Base-by-base conservation (phyloP, 1,140 invertebrate species). In the Neodiprion virginianus region DNA sequence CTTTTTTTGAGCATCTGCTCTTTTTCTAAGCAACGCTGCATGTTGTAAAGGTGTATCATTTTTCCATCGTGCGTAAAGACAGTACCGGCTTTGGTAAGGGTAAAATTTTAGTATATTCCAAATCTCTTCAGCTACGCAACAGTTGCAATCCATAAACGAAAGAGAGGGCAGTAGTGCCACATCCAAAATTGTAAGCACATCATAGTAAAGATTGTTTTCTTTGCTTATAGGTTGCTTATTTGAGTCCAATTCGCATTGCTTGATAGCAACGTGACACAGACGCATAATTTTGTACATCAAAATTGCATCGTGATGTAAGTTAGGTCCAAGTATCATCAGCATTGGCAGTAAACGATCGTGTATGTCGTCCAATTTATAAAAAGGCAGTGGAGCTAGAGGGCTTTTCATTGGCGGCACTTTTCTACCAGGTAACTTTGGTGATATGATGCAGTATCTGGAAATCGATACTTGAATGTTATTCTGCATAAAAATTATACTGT, bases 21-120 rank as follows among this genome's bases (percentile, higher is more conserved):
- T 92, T 61, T 95, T 94, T 53, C 93, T 91, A 75, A 98, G 91
- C 17, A 99, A 86, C 48, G 94, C 91, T 0, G 97, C 94, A 87
- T 98, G 96, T 53, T 93, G 88, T 49, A 92, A 89, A 74, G 95
- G 95, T 4, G 95, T 94, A 68, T 96, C 95, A 81, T 96, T 96
- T 84, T 99, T 99, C 98, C 98, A 99, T 70, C 96, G 92, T 1
- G 94, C 94, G 86, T 99, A 99, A 48, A 99, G 88, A 78, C 95
- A 94, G 84, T 98, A 99, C 74, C 96, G 92, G 86, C 93, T 93
- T 82, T 98, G 94, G 89, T 99, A 99, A 1, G 97, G 95, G 88
- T 96, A 98, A 53, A 95, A 89, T 83, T 96, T 97, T 0, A 99
- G 85, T 69, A 99, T 92, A 66, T 92, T 93, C 96, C 98, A 99